Conservation (phyloP, 30 jellyfish, hydroid and myxozoan genomes). For the Aurelia coerulea region DNA sequence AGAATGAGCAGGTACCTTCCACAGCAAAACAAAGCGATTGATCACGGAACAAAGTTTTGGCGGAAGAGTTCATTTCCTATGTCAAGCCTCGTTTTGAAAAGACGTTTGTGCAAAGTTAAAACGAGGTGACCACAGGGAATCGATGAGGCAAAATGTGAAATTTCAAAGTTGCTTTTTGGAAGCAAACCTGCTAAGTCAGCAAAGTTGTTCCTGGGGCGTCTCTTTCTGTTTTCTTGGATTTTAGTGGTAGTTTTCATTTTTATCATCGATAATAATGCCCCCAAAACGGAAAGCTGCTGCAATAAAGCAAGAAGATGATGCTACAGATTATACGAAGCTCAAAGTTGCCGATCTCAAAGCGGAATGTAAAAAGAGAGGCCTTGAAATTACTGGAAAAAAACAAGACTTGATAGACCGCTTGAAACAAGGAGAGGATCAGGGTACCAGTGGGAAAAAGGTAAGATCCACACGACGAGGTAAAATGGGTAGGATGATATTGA, state of each 20-base stretch:
- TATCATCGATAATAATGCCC: conserved; percentile 53
- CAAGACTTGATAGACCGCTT: conserved; percentile 66
- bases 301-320: conserved; percentile 6
- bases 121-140: too few species aligned
- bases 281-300: conserved; percentile 62
- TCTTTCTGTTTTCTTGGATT: too few species aligned
- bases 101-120: too few species aligned
- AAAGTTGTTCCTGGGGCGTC: too few species aligned
- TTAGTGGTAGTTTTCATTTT: too few species aligned
- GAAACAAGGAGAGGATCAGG: conserved; percentile 12
- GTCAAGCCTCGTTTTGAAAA: too few species aligned
- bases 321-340: conserved; percentile 68
- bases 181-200: too few species aligned
- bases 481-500: too few species aligned
- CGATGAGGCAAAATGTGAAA: too few species aligned
- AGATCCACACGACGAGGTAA: neutral
- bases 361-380: conserved; percentile 67
- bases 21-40: conserved; percentile 1
- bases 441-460: conserved; percentile 59
- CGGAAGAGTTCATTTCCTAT: conserved; percentile 38
- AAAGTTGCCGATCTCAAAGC: conserved; percentile 78
- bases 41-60: conserved; percentile 22
- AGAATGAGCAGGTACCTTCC: conserved; percentile 23
- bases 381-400: conserved; percentile 75
- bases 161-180: too few species aligned